Evolutionary conservation across 2,113 vertebrate species (phyloP), one percentile per base, ranked within the genome.

Genomic region (Erythrocercus mccallii): DNA sequence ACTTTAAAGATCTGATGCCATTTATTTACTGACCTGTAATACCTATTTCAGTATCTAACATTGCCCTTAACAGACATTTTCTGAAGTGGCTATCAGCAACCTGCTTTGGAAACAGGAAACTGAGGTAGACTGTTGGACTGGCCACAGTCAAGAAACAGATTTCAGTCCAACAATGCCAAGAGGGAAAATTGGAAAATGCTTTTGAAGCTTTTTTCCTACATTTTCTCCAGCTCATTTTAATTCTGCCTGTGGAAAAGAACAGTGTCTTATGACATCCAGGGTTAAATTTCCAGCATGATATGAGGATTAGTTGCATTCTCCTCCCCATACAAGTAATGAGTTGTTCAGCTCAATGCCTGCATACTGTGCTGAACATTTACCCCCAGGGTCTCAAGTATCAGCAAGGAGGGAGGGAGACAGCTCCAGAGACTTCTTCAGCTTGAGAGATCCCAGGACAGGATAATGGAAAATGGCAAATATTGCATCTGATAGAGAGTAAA

Each of bases 371-470:
- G 76, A 96, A 68, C 64, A 35, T 86, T 95, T 95, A 90, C 79
- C 56, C 68, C 64, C 23, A 86, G 60, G 48, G 72, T 90, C 51
- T 96, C 60, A 95, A 94, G 94, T 86, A 83, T 70, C 84, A 88
- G 60, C 0, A 22, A 93, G 64, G 40, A 90, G 28, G 54, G 56
- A 86, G 23, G 38, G 62, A 0, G 6, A 81, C 64, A 91, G 7
- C 54, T 94, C 47, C 5, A 11, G 42, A 91, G 60, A 64, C 69
- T 95, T 86, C 73, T 93, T 91, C 84, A 94, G 66, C 33, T 90
- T 70, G 81, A 95, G 79, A 92, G 62, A 95, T 91, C 82, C 85
- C 88, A 78, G 80, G 94, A 90, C 95, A 86, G 60, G 72, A 77
- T 76, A 86, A 91, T 54, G 48, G 69, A 81, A 94, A 95, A 90